Evolutionary conservation across 2,888 invertebrate species (phyloP), one percentile per base, ranked within the genome.

Genomic region (Scaptomyza caliginosa): DNA sequence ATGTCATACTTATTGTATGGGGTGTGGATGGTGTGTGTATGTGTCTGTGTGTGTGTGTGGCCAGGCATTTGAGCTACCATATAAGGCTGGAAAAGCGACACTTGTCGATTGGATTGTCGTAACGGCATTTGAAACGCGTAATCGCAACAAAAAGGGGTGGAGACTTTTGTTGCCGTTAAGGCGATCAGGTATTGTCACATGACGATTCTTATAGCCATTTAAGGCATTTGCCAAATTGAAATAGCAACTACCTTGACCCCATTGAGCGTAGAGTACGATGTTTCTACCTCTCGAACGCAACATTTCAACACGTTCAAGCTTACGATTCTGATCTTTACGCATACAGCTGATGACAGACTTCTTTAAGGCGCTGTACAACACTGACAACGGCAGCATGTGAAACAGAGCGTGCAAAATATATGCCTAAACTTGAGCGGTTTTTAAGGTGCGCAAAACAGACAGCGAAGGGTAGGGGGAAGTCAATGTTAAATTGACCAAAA

Each of bases 401-500:
- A 74, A 67, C 74, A 74, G 74, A 74, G 74, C 74, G 70, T 74
- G 67, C 52, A 58, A 70, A 74, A 74, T 74, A 70, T 57, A 74
- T 74, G 74, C 74, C 45, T 59, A 74, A 74, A 74, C 62, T 59
- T 74, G 58, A 63, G 39, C 58, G 42, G 24, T 42, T 42, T 66
- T 63, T 45, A n/a, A 54, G 56, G 36, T 62, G 56, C 54, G 63
- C 40, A 21, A 2, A 21, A 56, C 54, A 65, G 58, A 59, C 48
- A 67, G 48, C 21, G 6, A 3, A 10, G 3, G 2, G 28, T 2
- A 2, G 28, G 26, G 13, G 55, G 32, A 54, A 64, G 40, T 32
- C 57, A 62, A 62, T 74, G 80, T 80, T 80, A 81, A 81, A 81
- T 81, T 81, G 84, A 75, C 78, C 80, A 68, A 83, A 78, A 70